Evolutionary conservation across 2,113 vertebrate genomes (phyloP).

Genomic region (Chloropsis cyanopogon): DNA sequence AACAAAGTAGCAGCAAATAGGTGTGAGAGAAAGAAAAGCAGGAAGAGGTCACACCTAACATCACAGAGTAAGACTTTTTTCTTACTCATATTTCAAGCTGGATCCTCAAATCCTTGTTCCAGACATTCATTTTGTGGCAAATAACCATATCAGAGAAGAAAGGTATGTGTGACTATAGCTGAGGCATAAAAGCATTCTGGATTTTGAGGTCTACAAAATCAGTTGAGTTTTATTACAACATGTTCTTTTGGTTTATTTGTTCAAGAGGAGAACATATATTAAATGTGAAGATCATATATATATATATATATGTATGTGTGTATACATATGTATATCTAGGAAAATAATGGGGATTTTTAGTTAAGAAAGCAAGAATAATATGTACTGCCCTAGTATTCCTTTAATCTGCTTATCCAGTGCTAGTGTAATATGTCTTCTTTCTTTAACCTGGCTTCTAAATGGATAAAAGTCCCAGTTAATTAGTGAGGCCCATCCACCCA

Average conservation of each 20-base stretch:
- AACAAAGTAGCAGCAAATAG: neutral
- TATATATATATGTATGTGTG: neutral
- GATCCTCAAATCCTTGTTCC: neutral
- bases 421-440: neutral
- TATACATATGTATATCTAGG: neutral
- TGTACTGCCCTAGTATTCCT: neutral
- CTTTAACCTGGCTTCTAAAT: neutral
- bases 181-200: neutral
- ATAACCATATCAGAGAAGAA: neutral
- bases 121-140: neutral
- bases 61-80: neutral
- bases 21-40: neutral
- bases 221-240: neutral
- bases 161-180: neutral
- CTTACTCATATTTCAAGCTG: neutral
- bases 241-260: neutral
- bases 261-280: neutral
- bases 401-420: neutral
- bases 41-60: neutral
- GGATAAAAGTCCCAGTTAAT: neutral
- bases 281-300: neutral
- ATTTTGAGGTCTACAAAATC: neutral
- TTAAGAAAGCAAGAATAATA: neutral
- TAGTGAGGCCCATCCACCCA: neutral
- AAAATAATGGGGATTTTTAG: neutral